These are phyloP conservation scores for Myotis pilosus DNA, from an alignment of 2,797 vertebrate genomes.

Conservation along the genomic window DNA sequence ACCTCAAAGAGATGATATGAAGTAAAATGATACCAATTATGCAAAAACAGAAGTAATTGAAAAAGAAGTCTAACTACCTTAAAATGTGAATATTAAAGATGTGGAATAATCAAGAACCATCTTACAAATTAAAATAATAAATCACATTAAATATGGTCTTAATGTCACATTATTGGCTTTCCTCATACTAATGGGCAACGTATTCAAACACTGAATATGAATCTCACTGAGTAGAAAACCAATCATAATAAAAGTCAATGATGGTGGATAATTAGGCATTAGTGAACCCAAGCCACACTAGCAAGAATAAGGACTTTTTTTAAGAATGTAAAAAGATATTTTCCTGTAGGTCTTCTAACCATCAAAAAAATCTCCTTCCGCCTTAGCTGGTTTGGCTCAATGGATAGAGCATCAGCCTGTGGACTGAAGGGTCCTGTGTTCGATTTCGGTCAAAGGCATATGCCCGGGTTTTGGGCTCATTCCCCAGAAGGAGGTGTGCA, in stretches of 20 bases:
- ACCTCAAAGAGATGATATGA: slow-evolving; percentile 31
- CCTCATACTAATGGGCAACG: slow-evolving; percentile 55
- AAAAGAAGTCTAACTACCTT: slow-evolving; percentile 42
- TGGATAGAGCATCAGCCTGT: no score
- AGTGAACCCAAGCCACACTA: slow-evolving; percentile 14
- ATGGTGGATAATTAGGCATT: slow-evolving; percentile 56
- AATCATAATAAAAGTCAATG: slow-evolving; percentile 74
- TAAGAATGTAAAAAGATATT: not conserved
- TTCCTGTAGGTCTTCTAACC: not conserved
- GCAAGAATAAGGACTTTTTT: slow-evolving; percentile 5
- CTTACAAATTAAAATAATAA: slow-evolving; percentile 70
- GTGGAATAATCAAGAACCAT: slow-evolving; percentile 51
- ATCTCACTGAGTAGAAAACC: slow-evolving; percentile 67
- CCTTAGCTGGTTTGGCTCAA: no score
- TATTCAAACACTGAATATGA: slow-evolving; percentile 73
- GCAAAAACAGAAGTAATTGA: slow-evolving; percentile 56
- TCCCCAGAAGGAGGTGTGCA: no score
- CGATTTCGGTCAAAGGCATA: no score
- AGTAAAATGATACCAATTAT: slow-evolving; percentile 57
- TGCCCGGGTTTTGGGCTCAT: no score
- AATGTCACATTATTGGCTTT: slow-evolving; percentile 66
- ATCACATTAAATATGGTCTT: slow-evolving; percentile 67
- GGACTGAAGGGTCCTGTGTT: no score
- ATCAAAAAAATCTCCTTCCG: not conserved
- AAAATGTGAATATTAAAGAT: slow-evolving; percentile 66